Evolutionary conservation across 2,797 vertebrate species (phyloP), one percentile per base, ranked within the genome.

Genomic region (Astyanax mexicanus): DNA sequence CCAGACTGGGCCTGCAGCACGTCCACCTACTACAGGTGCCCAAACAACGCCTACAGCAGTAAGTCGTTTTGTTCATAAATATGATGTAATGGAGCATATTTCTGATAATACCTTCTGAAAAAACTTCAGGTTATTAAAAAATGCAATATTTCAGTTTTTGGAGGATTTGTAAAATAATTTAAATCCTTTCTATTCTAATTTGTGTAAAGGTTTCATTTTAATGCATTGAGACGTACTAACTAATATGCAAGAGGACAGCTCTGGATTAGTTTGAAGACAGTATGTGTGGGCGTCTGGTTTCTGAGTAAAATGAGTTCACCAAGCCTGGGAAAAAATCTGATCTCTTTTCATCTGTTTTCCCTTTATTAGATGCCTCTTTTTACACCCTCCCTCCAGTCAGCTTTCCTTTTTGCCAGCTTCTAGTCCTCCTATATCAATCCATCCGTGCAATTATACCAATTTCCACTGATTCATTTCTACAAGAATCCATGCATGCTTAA

Each of bases 11-110:
- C 84, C 86, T 72, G 68, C 69, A 25, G 69, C 71, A 82, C 83
- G 13, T 76, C 89, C 64, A 79, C 86, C 49, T 61, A 83, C 54
- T 88, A 86, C 88, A 0, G 83, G 69, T 70, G 66, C 66, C 42
- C 80, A 77, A 52, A 40, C 69, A 52, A 21, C 87, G 64, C 72
- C 85, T 23, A 86, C 87, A 6, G 83, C 21, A 32, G 95, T 95
- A 85, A 83, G 82, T 75, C 72, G 8, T 32, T 12, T n/a, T 73
- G 4, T 13, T 13, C 23, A 4, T 11, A 42, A n/a, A n/a, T 7
- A 23, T 21, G 21, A 1, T 2, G 2, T 37, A 37, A 61, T 1
- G 35, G 15, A n/a, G 7, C 19, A 54, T 25, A 54, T 69, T 8
- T 38, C 27, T 15, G 52, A 11, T 25, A 27, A 55, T 55, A 0